Evolutionary conservation across 2,113 vertebrate genomes (phyloP).

Genomic region (Sebastes fasciatus): DNA sequence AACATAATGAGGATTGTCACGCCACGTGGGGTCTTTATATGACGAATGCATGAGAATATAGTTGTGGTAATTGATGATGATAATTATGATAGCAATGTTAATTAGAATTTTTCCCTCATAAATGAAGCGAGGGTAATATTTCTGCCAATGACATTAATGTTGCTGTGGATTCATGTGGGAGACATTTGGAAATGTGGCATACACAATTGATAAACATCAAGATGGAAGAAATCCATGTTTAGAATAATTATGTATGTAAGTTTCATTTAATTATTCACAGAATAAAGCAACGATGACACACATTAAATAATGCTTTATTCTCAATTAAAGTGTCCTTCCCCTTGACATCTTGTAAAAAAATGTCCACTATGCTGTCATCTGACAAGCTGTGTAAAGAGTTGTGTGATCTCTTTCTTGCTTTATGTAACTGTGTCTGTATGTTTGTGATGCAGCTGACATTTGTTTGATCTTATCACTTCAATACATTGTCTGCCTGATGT

Average conservation of each 20-base stretch:
- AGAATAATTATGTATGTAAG: neutral
- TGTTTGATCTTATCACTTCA: neutral
- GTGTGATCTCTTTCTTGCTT: neutral
- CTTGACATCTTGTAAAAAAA: neutral
- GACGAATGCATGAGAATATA: neutral
- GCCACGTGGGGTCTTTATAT: neutral
- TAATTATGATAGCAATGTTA: neutral
- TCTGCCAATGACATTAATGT: neutral
- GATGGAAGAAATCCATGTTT: neutral
- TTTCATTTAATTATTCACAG: neutral
- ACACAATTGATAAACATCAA: neutral
- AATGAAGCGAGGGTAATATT: neutral
- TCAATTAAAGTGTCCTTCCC: neutral
- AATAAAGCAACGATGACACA: neutral
- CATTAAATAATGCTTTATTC: neutral
- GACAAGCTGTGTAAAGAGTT: neutral
- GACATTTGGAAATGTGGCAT: neutral
- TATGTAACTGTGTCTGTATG: neutral
- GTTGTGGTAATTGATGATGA: neutral
- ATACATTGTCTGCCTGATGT: neutral
- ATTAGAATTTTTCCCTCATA: neutral
- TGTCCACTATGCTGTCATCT: neutral
- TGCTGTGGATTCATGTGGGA: conserved; percentile 4
- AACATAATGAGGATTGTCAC: conserved; percentile 28
- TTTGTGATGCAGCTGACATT: neutral